Evolutionary conservation across 2,113 vertebrate genomes (phyloP), one percentile per base, ranked within the genome.

Genomic region (Serinus canaria): DNA sequence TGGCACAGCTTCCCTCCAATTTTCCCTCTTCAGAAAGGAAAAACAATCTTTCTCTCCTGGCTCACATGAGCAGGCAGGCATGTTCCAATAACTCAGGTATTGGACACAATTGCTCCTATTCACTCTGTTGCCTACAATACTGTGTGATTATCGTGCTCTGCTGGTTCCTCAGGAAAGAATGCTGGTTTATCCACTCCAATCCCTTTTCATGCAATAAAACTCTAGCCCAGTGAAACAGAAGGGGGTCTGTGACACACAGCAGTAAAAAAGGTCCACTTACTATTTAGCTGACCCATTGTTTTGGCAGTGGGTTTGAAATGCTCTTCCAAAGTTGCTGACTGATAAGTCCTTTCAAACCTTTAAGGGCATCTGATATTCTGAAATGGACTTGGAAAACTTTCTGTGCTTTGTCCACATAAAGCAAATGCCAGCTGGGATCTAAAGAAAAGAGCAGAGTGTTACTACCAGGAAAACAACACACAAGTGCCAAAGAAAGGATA

Each of bases 11-110:
- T 92, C 79, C 68, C 76, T 95, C 87, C 86, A 92, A 94, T 93
- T 93, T 95, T 94, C 68, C 93, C 70, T 96, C 74, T 95, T 93
- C 82, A 91, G 76, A 91, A 87, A 89, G 91, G 73, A 89, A 93
- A 93, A 96, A 94, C 88, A 94, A 68, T 64, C 88, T 87, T 88
- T 70, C 64, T 90, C 88, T 96, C 55, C 91, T 85, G 78, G 89
- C 76, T 94, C 83, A 87, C 58, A 86, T 44, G 31, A 93, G 86
- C 66, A 93, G 66, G 79, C 85, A 95, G 55, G 60, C 82, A 60
- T 69, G 69, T 94, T 93, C 60, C 88, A 90, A 14, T 84, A 96
- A 94, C 74, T 92, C 83, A 93, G 89, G 85, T 94, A 94, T 18
- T 60, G 46, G 77, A 95, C 78, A 75, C 52, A 89, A 84, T 78